Evolutionary conservation across 2,113 vertebrate species (phyloP), one percentile per base, ranked within the genome.

Genomic region (Halcyon malimbica): DNA sequence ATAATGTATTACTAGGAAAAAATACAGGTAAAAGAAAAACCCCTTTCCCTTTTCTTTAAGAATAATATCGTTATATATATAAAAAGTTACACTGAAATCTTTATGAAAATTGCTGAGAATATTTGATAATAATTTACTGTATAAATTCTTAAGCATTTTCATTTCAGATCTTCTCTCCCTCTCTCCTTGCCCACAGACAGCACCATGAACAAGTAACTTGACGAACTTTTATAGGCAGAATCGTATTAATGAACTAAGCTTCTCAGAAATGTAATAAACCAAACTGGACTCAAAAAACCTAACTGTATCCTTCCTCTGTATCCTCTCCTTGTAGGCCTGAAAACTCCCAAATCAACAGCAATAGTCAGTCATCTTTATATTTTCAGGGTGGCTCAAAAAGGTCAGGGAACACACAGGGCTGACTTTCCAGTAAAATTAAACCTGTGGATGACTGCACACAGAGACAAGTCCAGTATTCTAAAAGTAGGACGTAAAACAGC

Each of bases 141-240:
- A 82, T 83, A 92, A 37, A 26, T 86, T 70, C 79, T 73, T 91
- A 76, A 76, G 35, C 3, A 13, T 83, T 96, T 97, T 84, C 9
- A 44, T 89, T 84, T 84, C 21, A 41, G 33, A 18, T 54, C 53
- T 83, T 95, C 33, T 91, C 87, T 70, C 44, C n/a, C 35, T 39
- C 16, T 71, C 24, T 50, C 25, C 70, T 46, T 83, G 89, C 39
- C 64, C 8, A 16, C 48, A 63, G 57, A 29, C 26, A 93, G 39
- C 42, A 31, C 65, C 57, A 60, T 44, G 60, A 95, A 79, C 12
- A 54, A 89, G 17, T 65, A 56, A 59, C 65, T 54, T 48, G 44
- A 73, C 51, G 26, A 86, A 57, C 25, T 89, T 96, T 80, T 71
- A 39, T 44, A 56, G 41, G 78, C 51, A 87, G 37, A 73, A 42